Evolutionary conservation across 2,113 vertebrate species (phyloP).

Genomic region (Cygnus buccinator): DNA sequence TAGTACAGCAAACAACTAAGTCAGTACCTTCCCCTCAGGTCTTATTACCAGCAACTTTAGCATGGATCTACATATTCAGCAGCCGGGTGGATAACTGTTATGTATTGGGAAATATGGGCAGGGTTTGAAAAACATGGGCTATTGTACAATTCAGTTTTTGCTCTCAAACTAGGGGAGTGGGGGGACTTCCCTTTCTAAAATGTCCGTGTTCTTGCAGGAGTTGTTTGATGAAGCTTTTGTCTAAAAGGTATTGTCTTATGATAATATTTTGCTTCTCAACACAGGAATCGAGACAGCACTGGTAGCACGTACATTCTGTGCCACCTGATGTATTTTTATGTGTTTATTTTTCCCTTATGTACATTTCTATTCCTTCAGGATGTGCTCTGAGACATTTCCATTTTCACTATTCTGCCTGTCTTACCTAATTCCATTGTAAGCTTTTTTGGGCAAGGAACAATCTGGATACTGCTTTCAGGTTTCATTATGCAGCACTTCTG

Average conservation of each 20-base stretch:
- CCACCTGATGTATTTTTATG: conserved; percentile 37
- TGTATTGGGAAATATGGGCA: not conserved
- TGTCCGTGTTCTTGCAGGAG: not conserved
- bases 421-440: conserved; percentile 43
- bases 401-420: conserved; percentile 36
- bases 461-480: conserved; percentile 21
- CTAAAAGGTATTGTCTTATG: not conserved
- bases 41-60: conserved; percentile 23
- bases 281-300: not conserved
- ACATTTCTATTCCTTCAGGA: conserved; percentile 40
- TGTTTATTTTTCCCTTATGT: conserved; percentile 49
- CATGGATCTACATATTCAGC: conserved; percentile 23
- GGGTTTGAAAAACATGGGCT: not conserved
- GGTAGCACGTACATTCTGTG: conserved; percentile 25
- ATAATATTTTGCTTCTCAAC: conserved; percentile 8
- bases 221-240: not conserved
- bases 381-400: conserved; percentile 36
- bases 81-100: not conserved
- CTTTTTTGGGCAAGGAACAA: not conserved
- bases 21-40: conserved; percentile 14
- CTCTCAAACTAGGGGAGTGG: not conserved
- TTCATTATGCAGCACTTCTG: not conserved
- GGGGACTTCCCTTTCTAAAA: not conserved
- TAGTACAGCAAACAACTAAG: not conserved
- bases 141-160: not conserved